Conservation (phyloP, 2,797 vertebrate genomes). For the Pipistrellus pygmaeus region DNA sequence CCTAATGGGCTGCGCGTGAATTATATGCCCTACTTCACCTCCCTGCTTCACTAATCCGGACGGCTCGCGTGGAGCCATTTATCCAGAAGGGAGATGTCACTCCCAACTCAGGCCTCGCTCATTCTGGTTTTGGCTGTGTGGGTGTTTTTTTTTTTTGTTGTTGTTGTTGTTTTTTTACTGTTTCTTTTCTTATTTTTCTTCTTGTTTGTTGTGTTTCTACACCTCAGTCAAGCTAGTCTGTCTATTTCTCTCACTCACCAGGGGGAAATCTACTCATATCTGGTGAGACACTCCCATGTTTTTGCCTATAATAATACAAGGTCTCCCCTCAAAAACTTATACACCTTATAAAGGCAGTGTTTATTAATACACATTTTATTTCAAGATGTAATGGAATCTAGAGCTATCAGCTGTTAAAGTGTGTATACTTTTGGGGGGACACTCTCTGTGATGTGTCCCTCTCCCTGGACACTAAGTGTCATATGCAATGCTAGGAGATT, state of each 20-base stretch:
- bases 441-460: not conserved
- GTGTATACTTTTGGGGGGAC: no score
- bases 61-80: slow-evolving; percentile 67
- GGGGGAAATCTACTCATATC: slow-evolving; percentile 59
- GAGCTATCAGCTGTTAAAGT: no score
- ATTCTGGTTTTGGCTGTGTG: not conserved
- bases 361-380: no score
- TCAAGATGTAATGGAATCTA: no score
- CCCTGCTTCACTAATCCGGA: slow-evolving; percentile 71
- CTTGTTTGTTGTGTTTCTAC: slow-evolving; percentile 55
- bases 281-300: not conserved
- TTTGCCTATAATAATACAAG: not conserved
- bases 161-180: not conserved
- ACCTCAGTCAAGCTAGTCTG: slow-evolving; percentile 36
- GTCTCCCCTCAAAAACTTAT: not conserved
- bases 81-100: slow-evolving; percentile 59
- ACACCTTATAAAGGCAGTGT: no score
- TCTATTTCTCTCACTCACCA: slow-evolving; percentile 33
- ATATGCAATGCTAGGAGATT: not conserved
- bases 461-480: slow-evolving; percentile 55
- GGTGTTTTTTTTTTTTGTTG: not conserved
- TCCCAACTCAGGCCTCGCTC: slow-evolving; percentile 20
- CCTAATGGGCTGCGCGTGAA: slow-evolving; percentile 74
- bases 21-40: slow-evolving; percentile 76
- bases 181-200: not conserved